Percentiles rank a stretch among this genome's conserved stretches.
Conservation (phyloP, 1,140 invertebrate genomes). For the Andricus grossulariae region DNA sequence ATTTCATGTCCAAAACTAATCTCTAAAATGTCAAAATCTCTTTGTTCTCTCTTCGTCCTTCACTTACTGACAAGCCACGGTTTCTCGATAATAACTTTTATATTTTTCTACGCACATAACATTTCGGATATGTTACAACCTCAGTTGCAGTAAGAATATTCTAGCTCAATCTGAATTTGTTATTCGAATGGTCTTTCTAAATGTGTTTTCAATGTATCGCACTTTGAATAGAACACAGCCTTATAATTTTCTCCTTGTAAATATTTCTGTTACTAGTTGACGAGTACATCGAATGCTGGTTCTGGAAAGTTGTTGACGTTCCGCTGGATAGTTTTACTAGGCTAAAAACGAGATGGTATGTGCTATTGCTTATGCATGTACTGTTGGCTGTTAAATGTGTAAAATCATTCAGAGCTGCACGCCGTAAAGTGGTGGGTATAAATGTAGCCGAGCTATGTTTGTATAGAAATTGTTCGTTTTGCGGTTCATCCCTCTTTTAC, state of each 20-base stretch:
- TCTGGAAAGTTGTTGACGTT: slow-evolving; percentile 16
- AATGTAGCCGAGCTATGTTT: slow-evolving; percentile 9
- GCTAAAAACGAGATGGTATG: slow-evolving; percentile 27
- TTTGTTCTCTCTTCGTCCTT: slow-evolving; percentile 5
- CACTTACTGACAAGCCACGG: background rate
- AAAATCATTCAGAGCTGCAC: slow-evolving; percentile 29
- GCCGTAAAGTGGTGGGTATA: slow-evolving; percentile 7
- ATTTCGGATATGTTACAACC: no score
- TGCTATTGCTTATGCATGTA: slow-evolving; percentile 29
- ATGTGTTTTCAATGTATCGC: slow-evolving; percentile 15
- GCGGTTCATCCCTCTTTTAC: slow-evolving; percentile 5
- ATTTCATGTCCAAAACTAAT: slow-evolving; percentile 17
- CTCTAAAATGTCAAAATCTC: slow-evolving; percentile 14
- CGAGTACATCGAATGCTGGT: background rate
- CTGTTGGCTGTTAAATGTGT: slow-evolving; percentile 27
- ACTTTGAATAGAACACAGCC: slow-evolving; percentile 4
- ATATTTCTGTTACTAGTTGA: slow-evolving; percentile 27
- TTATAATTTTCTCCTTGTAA: slow-evolving; percentile 14
- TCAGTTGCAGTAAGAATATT: no score
- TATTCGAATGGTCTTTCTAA: background rate
- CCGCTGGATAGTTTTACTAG: slow-evolving; percentile 16
- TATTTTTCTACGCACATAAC: background rate
- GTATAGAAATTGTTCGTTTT: slow-evolving; percentile 31
- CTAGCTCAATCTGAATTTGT: background rate
- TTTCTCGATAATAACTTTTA: background rate